These are phyloP conservation scores for Criorhina ranunculi DNA, from an alignment of 2,888 invertebrate genomes.

Conservation along the genomic window DNA sequence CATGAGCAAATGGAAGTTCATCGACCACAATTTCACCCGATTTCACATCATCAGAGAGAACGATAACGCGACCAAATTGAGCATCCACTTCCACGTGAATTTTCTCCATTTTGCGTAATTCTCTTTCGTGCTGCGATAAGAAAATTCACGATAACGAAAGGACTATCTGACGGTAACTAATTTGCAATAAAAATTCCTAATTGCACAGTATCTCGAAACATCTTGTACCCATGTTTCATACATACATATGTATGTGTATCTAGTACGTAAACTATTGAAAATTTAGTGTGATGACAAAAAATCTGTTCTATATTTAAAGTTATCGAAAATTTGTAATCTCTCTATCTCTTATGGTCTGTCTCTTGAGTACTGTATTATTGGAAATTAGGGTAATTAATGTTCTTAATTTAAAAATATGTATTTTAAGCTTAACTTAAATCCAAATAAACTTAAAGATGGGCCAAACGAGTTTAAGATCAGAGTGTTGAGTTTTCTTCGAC, in stretches of 20 bases:
- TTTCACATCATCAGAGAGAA: conserved; percentile 88
- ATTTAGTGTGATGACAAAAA: conserved; percentile 26
- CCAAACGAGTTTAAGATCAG: too few relatives aligned
- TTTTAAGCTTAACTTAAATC: too few relatives aligned
- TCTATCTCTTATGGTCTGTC: neutral
- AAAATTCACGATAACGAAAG: conserved; percentile 48
- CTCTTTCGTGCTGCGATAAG: conserved; percentile 22
- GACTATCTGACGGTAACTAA: conserved; percentile 49
- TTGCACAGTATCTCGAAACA: conserved; percentile 7
- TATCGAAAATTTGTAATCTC: too few relatives aligned
- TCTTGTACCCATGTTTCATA: neutral
- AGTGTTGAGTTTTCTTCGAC: too few relatives aligned
- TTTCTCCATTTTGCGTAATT: conserved; percentile 80
- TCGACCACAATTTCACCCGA: conserved; percentile 90
- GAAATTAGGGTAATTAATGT: too few relatives aligned
- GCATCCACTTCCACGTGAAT: conserved; percentile 85
- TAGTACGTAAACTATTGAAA: neutral
- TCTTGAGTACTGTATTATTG: conserved; percentile 22
- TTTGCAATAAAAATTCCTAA: conserved; percentile 43
- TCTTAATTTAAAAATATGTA: too few relatives aligned
- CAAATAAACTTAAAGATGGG: too few relatives aligned
- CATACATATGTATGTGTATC: neutral
- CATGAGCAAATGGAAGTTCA: conserved; percentile 90
- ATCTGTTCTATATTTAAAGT: conserved; percentile 57
- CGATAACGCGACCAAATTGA: conserved; percentile 89